phyloP scores from a whole-genome alignment of 2,888 invertebrate species.

The Hirtodrosophila cameraria region DNA sequence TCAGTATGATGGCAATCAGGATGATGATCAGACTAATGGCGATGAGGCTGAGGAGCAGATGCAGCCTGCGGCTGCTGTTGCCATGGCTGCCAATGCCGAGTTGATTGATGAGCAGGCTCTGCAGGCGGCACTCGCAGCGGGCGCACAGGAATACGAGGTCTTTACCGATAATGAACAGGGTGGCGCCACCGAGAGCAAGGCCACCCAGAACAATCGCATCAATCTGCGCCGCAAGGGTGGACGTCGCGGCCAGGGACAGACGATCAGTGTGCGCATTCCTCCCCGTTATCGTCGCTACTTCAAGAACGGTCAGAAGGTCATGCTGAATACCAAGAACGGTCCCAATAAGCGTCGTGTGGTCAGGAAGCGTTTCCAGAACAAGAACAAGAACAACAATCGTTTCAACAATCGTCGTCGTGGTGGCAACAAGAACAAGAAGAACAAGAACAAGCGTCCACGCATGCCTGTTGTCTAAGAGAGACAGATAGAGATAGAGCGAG shows the following conservation, averaged over 20 bases:
- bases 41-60: slow-evolving; percentile 30
- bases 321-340: slow-evolving; percentile 68
- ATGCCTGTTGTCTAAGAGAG: slow-evolving; percentile 41
- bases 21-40: slow-evolving; percentile 31
- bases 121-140: slow-evolving; percentile 64
- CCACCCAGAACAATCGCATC: slow-evolving; percentile 58
- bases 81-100: slow-evolving; percentile 54
- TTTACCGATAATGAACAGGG: slow-evolving; percentile 65
- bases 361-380: slow-evolving; percentile 60
- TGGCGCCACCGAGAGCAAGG: slow-evolving; percentile 62
- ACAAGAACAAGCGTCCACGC: slow-evolving; percentile 58
- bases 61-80: slow-evolving; percentile 27
- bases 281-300: slow-evolving; percentile 79
- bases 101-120: slow-evolving; percentile 67
- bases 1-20: slow-evolving; percentile 24
- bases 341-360: slow-evolving; percentile 66
- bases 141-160: slow-evolving; percentile 73
- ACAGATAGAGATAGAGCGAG: not conserved
- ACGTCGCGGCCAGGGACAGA: slow-evolving; percentile 69
- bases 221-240: slow-evolving; percentile 68
- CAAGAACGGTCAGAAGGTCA: slow-evolving; percentile 79
- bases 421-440: slow-evolving; percentile 63
- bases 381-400: slow-evolving; percentile 30
- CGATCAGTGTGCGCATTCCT: slow-evolving; percentile 77
- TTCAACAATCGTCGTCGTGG: slow-evolving; percentile 59